Base-by-base conservation (phyloP, 2,888 invertebrate species). In the Clanis bilineata region DNA sequence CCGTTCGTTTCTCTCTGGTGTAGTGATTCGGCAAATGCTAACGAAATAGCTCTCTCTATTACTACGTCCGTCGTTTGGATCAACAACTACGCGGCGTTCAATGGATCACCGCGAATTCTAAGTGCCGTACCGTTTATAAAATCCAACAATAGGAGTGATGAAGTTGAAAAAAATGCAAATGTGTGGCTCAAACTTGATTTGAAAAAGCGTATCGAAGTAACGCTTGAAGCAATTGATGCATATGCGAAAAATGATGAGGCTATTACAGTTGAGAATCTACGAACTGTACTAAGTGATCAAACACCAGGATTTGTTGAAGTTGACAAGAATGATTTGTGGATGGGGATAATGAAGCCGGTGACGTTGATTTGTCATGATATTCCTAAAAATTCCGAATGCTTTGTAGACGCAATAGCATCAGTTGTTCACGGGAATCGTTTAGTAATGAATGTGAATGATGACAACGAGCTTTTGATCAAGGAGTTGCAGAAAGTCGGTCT, bases 1-100 rank as follows among this genome's bases (percentile, higher is more conserved):
- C 41, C 41, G 7, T 80, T 70, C 45, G 47, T 83, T 4, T 85
- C 86, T 0, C 62, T 86, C 3, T 88, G 88, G 88, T 74, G 75
- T 6, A 76, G 70, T 32, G 77, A 79, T 28, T 57, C 80, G 0
- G 74, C 81, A 0, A 77, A 79, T 62, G 71, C 79, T 0, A 80
- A 85, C 43, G 83, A 88, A 60, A 76, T 88, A n/a, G 72, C 80
- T 0, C 62, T 73, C 22, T 60, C 45, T 0, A 60, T 68, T 0
- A 39, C 38, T 1, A 62, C 73, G 0, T 59, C 65, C 0, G 58
- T 80, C 1, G 68, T 84, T 3, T 87, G 87, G 86, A 69, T 86
- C 2, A 88, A 88, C 58, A 70, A 69, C 44, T 74, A 70, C 41
- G 81, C 73, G 1, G 66, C 66, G 9, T 80, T 86, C 58, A 66